phyloP scores from a whole-genome alignment of 2,113 vertebrate genomes.

The Cyphomyrus discorhynchus region DNA sequence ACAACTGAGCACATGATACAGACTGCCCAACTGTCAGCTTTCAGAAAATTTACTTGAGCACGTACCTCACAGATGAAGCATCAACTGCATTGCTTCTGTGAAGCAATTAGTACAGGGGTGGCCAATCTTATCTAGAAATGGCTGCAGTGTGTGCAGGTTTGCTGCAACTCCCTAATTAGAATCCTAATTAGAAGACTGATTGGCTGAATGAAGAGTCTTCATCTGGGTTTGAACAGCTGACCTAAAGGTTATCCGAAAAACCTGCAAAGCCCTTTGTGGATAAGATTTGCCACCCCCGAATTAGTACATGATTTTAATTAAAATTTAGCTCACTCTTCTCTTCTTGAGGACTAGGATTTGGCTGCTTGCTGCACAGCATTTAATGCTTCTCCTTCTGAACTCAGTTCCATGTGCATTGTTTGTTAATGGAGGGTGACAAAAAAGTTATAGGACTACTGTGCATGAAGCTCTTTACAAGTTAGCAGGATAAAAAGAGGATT shows the following conservation, averaged over 20 bases:
- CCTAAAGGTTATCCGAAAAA: too few relatives aligned
- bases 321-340: background rate
- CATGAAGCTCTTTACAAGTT: background rate
- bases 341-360: background rate
- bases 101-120: background rate
- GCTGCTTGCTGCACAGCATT: background rate
- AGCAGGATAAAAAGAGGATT: background rate
- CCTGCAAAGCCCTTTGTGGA: too few relatives aligned
- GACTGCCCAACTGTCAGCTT: background rate
- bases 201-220: too few relatives aligned
- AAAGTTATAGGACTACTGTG: background rate
- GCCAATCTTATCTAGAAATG: too few relatives aligned
- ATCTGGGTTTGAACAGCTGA: too few relatives aligned
- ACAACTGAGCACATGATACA: background rate
- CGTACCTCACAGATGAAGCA: background rate
- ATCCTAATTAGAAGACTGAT: too few relatives aligned
- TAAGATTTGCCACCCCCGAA: background rate
- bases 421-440: background rate
- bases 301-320: background rate
- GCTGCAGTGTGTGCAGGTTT: too few relatives aligned
- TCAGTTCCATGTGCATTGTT: background rate
- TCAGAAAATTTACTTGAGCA: background rate
- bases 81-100: background rate
- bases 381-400: background rate
- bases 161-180: too few relatives aligned